Conservation (phyloP, 2,888 invertebrate species). For the Melangyna quadrimaculata region DNA sequence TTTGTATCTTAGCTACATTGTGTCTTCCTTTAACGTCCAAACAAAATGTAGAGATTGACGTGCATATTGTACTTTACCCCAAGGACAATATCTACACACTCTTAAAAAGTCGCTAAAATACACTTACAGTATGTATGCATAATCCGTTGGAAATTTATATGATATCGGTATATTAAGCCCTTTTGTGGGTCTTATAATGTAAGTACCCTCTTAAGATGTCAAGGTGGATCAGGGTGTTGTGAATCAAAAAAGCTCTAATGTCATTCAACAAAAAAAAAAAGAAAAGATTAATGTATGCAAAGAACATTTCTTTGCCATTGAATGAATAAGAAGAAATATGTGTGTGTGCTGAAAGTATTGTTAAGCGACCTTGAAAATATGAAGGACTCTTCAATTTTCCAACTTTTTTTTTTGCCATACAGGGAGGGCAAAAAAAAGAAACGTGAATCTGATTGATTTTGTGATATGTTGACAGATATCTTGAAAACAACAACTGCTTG, state of each 20-base stretch:
- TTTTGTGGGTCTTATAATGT: slow-evolving; percentile 3
- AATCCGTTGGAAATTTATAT: neutral
- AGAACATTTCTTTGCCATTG: neutral
- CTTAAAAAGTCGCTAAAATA: neutral
- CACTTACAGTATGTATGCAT: neutral
- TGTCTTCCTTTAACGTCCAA: neutral
- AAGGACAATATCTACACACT: neutral
- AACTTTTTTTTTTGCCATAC: neutral
- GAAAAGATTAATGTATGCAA: neutral
- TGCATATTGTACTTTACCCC: neutral
- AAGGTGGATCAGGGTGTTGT: slow-evolving; percentile 12
- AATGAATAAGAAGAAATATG: neutral
- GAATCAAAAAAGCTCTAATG: neutral
- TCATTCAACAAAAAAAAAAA: neutral
- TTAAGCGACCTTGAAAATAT: slow-evolving; percentile 9
- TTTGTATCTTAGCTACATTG: neutral
- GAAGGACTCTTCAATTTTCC: slow-evolving; percentile 16
- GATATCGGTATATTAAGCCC: neutral
- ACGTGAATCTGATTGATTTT: slow-evolving; percentile 40
- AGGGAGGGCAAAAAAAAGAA: neutral
- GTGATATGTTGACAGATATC: slow-evolving; percentile 30
- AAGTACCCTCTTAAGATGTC: neutral
- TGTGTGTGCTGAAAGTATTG: slow-evolving; percentile 1
- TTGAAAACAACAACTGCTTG: slow-evolving; percentile 27
- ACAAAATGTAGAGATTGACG: neutral